A percentile compares a stretch with the other conserved stretches of the same genome.
Conservation (phyloP, 2,113 vertebrate species). For the Halcyon senegalensis region DNA sequence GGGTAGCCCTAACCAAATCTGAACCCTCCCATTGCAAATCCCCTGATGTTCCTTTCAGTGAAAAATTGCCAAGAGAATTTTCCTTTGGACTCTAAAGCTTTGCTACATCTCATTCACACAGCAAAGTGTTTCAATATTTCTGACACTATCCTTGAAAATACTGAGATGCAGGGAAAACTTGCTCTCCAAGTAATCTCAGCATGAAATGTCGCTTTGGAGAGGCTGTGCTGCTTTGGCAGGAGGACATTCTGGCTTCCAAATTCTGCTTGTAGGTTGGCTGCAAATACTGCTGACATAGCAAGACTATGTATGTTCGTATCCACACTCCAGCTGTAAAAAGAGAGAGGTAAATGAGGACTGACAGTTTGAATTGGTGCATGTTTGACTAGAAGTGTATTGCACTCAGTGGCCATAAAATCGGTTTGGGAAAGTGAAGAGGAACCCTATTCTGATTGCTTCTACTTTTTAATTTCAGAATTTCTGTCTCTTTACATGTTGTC, state of each 20-base stretch:
- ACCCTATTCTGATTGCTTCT: neutral
- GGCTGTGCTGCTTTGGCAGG: constrained; percentile 36
- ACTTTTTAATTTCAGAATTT: constrained; percentile 13
- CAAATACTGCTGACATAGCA: constrained; percentile 53
- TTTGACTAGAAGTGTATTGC: neutral
- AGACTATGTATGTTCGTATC: neutral
- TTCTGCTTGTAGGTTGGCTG: constrained; percentile 48
- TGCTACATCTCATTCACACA: neutral
- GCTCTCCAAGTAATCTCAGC: neutral
- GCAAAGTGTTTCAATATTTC: neutral
- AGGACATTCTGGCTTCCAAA: constrained; percentile 57
- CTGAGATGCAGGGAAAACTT: neutral
- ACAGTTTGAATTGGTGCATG: constrained; percentile 6
- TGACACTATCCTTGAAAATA: neutral
- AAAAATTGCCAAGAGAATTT: neutral
- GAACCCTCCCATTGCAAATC: neutral
- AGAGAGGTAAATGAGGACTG: constrained; percentile 44
- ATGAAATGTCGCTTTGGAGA: neutral
- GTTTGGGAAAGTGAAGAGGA: neutral
- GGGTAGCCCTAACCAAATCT: neutral
- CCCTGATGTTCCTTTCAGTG: neutral
- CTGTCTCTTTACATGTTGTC: neutral
- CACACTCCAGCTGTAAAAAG: constrained; percentile 39
- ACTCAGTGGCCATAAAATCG: neutral
- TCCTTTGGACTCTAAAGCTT: neutral